A percentile compares a stretch with the other conserved stretches of the same genome.
These are phyloP conservation scores for Carollia perspicillata DNA, from an alignment of 2,113 vertebrate species.

Conservation along the genomic window DNA sequence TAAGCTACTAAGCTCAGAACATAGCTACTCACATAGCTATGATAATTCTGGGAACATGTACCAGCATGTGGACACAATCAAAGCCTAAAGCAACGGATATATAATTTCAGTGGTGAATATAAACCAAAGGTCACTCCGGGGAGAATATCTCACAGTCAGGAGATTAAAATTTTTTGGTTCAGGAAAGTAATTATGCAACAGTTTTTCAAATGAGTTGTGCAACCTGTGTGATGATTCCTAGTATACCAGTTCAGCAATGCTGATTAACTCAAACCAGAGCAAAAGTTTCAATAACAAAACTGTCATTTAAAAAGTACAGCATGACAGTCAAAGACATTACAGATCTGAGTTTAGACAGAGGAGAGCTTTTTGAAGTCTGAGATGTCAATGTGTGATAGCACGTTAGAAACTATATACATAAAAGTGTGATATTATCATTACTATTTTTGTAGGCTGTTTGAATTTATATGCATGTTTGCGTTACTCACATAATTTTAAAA, in stretches of 20 bases:
- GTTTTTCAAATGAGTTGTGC: slow-evolving; percentile 23
- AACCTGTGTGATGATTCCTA: not conserved
- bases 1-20: too few relatives aligned
- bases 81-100: not conserved
- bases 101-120: not conserved
- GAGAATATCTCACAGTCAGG: not conserved
- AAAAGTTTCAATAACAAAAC: slow-evolving; percentile 16
- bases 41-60: slow-evolving; percentile 5
- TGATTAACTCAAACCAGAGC: not conserved
- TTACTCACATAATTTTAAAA: slow-evolving; percentile 35
- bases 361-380: slow-evolving; percentile 10
- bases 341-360: not conserved
- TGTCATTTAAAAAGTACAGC: not conserved
- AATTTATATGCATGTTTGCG: not conserved
- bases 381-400: not conserved
- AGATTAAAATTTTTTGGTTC: not conserved
- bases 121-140: not conserved
- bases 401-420: not conserved
- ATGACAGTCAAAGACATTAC: not conserved
- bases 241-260: not conserved
- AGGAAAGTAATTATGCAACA: not conserved
- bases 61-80: not conserved
- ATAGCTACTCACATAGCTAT: not conserved
- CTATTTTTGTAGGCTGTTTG: not conserved
- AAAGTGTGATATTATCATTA: not conserved